Base-by-base conservation (phyloP, 1,140 invertebrate species). In the Drosophila pallidifrons region DNA sequence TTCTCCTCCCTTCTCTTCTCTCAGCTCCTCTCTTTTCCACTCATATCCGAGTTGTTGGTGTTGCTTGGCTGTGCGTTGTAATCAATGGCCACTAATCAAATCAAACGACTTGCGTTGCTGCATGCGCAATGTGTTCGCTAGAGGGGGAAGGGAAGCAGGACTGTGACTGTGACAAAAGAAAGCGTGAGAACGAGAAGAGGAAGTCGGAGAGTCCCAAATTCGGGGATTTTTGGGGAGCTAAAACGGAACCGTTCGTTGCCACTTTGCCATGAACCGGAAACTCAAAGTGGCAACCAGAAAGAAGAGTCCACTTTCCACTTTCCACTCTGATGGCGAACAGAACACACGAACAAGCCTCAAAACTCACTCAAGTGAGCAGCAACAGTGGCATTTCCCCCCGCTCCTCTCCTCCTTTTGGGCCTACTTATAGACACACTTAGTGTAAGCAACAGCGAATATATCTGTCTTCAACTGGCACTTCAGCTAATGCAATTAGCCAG, bases 71-170 rank as follows among this genome's bases (percentile, higher is more conserved):
- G 59, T 58, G 60, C 69, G 55, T 58, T 59, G 68, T 75, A 75
- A 75, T 75, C 79, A 75, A 74, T 79, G 66, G 54, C 60, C 60
- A 72, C 73, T 80, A 87, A 87, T 87, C 73, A 73, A 87, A 87
- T 87, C 70, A 80, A 87, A 75, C 71, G 64, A 81, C 60, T 75
- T 74, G 52, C 68, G 68, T 46, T 51, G 71, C 79, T 78, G 71
- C 64, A 74, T 68, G 41, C 57, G 30, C 55, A 68, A 52, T 59
- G 64, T 73, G 43, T 28, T 41, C 32, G n/a, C 7, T 51, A 25
- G 20, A 25, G 20, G 16, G 8, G 35, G 8, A 38, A 10, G 35
- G 7, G 10, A 38, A 10, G 35, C 2, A 3, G 35, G 32, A 8
- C 5, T 32, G 6, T 5, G 32, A 32, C 6, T 32, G 32, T 8